Evolutionary conservation across 1,140 invertebrate genomes (phyloP), one percentile per base, ranked within the genome.

Genomic region (Scaptomyza hsui): DNA sequence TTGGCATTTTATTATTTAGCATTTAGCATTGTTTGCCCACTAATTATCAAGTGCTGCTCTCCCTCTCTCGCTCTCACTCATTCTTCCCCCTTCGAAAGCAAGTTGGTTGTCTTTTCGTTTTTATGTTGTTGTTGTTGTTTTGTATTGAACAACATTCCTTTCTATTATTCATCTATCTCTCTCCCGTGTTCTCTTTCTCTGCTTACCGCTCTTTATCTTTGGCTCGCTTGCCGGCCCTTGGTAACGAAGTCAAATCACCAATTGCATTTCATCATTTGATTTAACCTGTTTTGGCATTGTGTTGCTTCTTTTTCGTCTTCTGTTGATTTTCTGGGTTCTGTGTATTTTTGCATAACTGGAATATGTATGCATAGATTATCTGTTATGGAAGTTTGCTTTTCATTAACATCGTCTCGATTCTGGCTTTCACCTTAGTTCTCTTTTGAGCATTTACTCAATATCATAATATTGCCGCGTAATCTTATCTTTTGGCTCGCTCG

Each of bases 221-320:
- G n/a, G 53, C 53, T 16, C 15, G 35, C 37, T 18, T 21, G 21
- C 21, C 44, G 67, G 59, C 60, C 60, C 44, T 35, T 64, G 60
- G 44, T 51, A 56, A 56, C 67, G 26, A 48, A 55, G 9, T 18
- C 37, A 26, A 35, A 26, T 26, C 2, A 35, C 26, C 51, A 63
- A 69, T 55, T 64, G 67, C 67, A 64, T 56, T 70, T 70, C 60
- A 70, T 70, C 59, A 70, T 49, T 35, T 56, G 16, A 10, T 26
- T 35, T 41, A 70, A 63, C 41, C 49, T 29, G 67, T 69, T 70
- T 70, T 63, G 9, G n/a, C 6, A 29, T 29, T 29, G 26, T 6
- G 19, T 15, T 21, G 29, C 10, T 49, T 61, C 12, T 44, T 12
- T 1, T n/a, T 52, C 29, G 16, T 59, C 35, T 56, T n/a, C 16